These are phyloP conservation scores for Iphiclides podalirius DNA, from an alignment of 2,888 invertebrate genomes.

Conservation along the genomic window DNA sequence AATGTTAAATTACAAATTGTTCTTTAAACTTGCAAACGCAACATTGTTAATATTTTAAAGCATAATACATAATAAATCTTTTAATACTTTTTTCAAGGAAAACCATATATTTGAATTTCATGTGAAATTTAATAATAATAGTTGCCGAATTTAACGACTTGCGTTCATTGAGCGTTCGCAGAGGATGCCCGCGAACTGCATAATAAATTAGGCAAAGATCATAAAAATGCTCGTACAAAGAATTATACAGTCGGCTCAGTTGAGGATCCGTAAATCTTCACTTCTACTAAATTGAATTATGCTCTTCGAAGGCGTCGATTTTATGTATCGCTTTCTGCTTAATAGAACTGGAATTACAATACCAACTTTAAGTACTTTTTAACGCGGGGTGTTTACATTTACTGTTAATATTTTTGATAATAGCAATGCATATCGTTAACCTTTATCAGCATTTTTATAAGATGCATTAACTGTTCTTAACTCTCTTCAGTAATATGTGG, in stretches of 20 bases:
- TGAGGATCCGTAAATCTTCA: conserved; percentile 12
- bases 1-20: too few relatives aligned
- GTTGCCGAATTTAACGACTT: conserved; percentile 8
- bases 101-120: not conserved
- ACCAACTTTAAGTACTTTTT: not conserved
- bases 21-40: too few relatives aligned
- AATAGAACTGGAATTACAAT: not conserved
- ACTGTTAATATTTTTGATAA: too few relatives aligned
- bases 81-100: not conserved
- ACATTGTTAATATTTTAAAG: too few relatives aligned
- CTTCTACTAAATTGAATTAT: conserved; percentile 7
- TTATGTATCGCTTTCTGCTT: not conserved
- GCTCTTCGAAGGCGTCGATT: conserved; percentile 6
- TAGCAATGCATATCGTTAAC: too few relatives aligned
- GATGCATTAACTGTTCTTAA: too few relatives aligned
- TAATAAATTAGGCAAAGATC: conserved; percentile 33
- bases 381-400: too few relatives aligned
- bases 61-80: too few relatives aligned
- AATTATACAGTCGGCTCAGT: conserved; percentile 6
- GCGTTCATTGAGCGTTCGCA: conserved; percentile 12
- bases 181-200: conserved; percentile 13
- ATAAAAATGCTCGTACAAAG: conserved; percentile 25
- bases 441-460: too few relatives aligned
- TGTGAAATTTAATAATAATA: not conserved
- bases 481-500: too few relatives aligned